Conservation (phyloP, 2,888 invertebrate genomes). For the Caenorhabditis sp. region DNA sequence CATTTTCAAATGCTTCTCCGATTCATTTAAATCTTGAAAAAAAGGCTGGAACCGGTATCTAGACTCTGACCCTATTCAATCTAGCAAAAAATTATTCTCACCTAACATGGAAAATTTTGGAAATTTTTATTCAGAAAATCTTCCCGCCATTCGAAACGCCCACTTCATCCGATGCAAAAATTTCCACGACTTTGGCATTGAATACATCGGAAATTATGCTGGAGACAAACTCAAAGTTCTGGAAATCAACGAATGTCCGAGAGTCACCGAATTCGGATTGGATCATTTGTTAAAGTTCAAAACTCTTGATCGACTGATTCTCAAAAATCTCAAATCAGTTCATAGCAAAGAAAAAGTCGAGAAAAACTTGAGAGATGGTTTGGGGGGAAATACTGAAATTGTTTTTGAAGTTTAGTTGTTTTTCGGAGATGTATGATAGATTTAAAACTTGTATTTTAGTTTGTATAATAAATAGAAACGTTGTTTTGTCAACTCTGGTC, state of each 20-base stretch:
- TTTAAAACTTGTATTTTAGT: too few species aligned
- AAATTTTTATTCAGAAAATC: not conserved
- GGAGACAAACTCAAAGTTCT: slow-evolving; percentile 46
- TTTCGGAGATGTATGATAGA: not conserved
- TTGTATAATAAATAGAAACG: too few species aligned
- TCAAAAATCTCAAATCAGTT: slow-evolving; percentile 52
- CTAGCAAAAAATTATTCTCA: too few species aligned
- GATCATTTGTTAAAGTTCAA: slow-evolving; percentile 42
- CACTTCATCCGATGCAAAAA: slow-evolving; percentile 56
- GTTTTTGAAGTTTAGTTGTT: not conserved
- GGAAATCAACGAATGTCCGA: slow-evolving; percentile 51
- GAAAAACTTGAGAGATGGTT: slow-evolving; percentile 39
- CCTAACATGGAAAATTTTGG: too few species aligned
- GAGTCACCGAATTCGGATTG: slow-evolving; percentile 60
- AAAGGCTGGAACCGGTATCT: too few species aligned
- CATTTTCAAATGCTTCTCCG: too few species aligned
- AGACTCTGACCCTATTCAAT: too few species aligned
- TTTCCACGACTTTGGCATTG: slow-evolving; percentile 59
- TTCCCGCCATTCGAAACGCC: slow-evolving; percentile 38
- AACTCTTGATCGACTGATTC: slow-evolving; percentile 17
- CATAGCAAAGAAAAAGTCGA: slow-evolving; percentile 50
- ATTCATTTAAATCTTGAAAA: too few species aligned
- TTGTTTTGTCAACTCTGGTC: too few species aligned
- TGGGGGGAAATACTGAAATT: slow-evolving; percentile 56
- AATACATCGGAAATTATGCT: slow-evolving; percentile 57